Conservation (phyloP, 2,113 vertebrate genomes). For the Cyphomyrus plagiostoma region DNA sequence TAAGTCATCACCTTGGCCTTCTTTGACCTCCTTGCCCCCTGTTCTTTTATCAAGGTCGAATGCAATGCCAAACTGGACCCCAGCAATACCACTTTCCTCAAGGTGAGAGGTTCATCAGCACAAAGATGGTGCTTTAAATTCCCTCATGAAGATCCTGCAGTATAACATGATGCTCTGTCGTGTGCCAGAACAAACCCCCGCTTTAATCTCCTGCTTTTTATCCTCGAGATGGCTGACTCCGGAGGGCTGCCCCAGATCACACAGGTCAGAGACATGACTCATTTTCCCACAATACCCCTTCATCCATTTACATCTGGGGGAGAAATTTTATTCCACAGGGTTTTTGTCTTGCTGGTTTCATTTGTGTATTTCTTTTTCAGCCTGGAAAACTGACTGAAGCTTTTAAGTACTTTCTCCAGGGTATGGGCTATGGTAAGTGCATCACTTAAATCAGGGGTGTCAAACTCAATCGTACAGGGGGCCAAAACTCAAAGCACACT, state of each 20-base stretch:
- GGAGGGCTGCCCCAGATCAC: conserved; percentile 94
- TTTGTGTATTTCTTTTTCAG: conserved; percentile 53
- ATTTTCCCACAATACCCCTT: background rate
- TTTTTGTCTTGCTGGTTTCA: background rate
- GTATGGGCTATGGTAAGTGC: conserved; percentile 98
- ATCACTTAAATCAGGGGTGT: background rate
- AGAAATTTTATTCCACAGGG: background rate
- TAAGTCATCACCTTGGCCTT: background rate
- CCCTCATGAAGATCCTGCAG: background rate
- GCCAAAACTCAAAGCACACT: no score
- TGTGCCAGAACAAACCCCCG: background rate
- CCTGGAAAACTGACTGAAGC: conserved; percentile 93
- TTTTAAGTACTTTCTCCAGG: conserved; percentile 98
- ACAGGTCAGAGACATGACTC: conserved; percentile 68
- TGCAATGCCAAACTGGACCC: conserved; percentile 98
- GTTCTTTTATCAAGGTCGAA: conserved; percentile 68
- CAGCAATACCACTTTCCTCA: conserved; percentile 91
- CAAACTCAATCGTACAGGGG: no score
- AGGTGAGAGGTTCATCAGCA: conserved; percentile 60
- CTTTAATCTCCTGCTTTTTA: background rate
- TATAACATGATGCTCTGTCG: background rate
- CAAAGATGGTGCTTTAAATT: background rate
- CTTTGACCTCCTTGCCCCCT: background rate
- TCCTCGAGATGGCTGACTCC: conserved; percentile 87
- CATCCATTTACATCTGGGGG: background rate